phyloP scores from a whole-genome alignment of 2,113 vertebrate genomes.

The Austrofundulus limnaeus region DNA sequence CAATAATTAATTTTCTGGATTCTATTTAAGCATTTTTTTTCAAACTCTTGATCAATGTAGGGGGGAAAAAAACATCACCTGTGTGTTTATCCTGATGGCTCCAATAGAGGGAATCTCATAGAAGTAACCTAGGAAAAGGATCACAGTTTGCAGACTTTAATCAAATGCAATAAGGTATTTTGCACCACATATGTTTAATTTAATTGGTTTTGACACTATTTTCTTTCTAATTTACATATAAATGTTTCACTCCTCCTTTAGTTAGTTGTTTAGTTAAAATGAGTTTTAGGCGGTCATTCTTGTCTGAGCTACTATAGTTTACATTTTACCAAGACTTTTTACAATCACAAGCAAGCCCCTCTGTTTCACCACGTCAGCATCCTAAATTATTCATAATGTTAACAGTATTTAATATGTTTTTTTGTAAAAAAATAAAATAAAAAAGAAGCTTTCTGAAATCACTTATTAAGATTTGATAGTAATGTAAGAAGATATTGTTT shows the following conservation, averaged over 20 bases:
- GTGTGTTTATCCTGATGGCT: slow-evolving; percentile 98
- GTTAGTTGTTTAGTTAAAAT: no score
- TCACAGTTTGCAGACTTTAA: no score
- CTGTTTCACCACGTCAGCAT: no score
- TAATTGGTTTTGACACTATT: neutral
- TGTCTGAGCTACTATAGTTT: neutral
- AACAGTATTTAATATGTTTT: no score
- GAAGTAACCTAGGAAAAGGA: slow-evolving; percentile 86
- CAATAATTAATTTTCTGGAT: neutral
- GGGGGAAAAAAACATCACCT: slow-evolving; percentile 86
- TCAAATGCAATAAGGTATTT: neutral
- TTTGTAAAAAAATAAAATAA: no score
- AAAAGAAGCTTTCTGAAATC: neutral
- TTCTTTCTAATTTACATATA: neutral
- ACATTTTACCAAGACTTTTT: slow-evolving; percentile 10
- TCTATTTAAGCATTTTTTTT: neutral
- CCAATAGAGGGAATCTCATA: slow-evolving; percentile 98
- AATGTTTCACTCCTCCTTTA: neutral
- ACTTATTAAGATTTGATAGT: no score
- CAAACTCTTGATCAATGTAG: no score
- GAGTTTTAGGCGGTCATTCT: neutral
- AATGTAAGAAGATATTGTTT: neutral
- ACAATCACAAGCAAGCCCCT: no score
- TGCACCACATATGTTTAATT: neutral
- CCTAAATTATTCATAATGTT: no score